Percentiles rank a stretch among this genome's conserved stretches.
Conservation (phyloP, 92 coral and sea anemone species). For the Palythoa grandis region DNA sequence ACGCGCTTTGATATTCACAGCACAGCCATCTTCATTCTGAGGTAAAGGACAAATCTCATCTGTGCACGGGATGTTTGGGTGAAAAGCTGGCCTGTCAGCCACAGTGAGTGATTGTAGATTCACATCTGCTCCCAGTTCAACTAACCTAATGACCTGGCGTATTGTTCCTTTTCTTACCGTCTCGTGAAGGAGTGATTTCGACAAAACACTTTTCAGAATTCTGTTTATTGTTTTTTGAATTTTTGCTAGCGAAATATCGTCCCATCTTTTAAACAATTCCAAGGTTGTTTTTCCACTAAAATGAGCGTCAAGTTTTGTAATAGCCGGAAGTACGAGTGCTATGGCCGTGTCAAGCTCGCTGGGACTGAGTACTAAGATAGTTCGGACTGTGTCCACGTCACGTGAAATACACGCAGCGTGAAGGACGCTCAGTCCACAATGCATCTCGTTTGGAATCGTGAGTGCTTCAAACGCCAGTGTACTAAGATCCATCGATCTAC, state of each 20-base stretch:
- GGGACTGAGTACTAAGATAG: slow-evolving; percentile 31
- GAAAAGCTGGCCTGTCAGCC: slow-evolving; percentile 1
- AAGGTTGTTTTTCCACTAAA: slow-evolving; percentile 17
- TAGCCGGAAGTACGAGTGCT: slow-evolving; percentile 13
- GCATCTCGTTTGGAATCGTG: not conserved
- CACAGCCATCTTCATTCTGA: not conserved
- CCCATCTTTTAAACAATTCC: not conserved
- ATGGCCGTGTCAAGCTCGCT: slow-evolving; percentile 24
- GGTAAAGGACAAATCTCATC: not conserved
- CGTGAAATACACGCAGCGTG: slow-evolving; percentile 30
- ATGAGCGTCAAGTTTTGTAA: not conserved
- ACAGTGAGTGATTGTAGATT: slow-evolving; percentile 6
- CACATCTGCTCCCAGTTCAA: slow-evolving; percentile 11
- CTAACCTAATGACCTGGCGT: not conserved
- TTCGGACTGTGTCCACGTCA: slow-evolving; percentile 6
- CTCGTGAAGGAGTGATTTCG: slow-evolving; percentile 14
- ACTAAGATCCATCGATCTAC: slow-evolving; percentile 15
- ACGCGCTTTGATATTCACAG: not conserved
- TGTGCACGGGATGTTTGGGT: not conserved
- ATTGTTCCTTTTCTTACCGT: not conserved
- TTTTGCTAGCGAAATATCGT: not conserved
- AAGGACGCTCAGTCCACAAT: not conserved
- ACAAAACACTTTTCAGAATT: not conserved
- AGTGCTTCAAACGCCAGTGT: slow-evolving; percentile 20
- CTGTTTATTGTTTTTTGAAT: not conserved